Base-by-base conservation (phyloP, 2,113 vertebrate genomes). In the Xyrauchen texanus region DNA sequence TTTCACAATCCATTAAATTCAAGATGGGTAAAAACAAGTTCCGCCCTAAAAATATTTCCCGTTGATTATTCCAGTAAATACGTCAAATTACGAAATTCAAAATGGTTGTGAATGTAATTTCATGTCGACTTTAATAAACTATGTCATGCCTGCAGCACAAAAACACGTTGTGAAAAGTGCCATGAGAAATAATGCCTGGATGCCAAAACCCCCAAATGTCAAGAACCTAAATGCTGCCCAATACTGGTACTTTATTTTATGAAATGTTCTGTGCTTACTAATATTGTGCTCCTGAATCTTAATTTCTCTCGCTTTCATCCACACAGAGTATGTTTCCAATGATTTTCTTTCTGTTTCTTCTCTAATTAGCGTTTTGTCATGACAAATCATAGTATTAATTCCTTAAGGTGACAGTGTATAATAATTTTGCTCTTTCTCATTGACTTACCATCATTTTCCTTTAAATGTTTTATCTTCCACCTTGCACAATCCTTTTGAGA, bases 401-500 rank as follows among this genome's bases (percentile, higher is more conserved):
- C 46, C n/a, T 68, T 81, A 49, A 61, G 15, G 52, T 8, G 13
- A 53, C 34, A 66, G 52, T 5, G 6, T 65, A 44, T 74, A 81
- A 81, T 84, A 81, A 81, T 45, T 61, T 65, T 65, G 60, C 69
- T 78, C 58, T 58, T 47, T 49, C 15, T 68, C 58, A 60, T 73
- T 81, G 47, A 74, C 44, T 75, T 81, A 57, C 52, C 46, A 55
- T 42, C 51, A 9, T 74, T 65, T 78, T 60, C n/a, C 69, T 61
- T 58, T 46, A 3, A 13, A 7, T 5, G 44, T 46, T 80, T 80
- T 49, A 2, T 61, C 10, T 16, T 10, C 16, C 13, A 44, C 15
- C 34, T 69, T 70, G 12, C 13, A 78, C 46, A 78, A 76, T 47
- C 64, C 51, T 86, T 77, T 63, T 61, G 7, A 68, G 82, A 80